Percentiles rank a stretch among this genome's conserved stretches.
phyloP scores from a whole-genome alignment of 2,797 vertebrate genomes.

The Tangara arthus region DNA sequence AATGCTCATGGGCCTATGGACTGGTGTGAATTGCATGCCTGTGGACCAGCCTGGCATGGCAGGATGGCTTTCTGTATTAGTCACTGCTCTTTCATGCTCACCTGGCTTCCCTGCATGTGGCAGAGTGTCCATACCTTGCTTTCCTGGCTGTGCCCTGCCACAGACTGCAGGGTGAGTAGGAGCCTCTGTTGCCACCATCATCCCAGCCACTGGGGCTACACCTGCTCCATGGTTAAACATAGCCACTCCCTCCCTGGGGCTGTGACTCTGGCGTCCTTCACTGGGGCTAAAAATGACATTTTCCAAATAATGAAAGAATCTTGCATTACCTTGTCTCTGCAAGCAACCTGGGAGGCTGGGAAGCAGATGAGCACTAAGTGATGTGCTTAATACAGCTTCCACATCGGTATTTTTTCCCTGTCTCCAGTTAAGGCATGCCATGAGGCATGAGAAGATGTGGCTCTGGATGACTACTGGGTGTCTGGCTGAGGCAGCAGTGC shows the following conservation, averaged over 20 bases:
- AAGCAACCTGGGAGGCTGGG: not conserved
- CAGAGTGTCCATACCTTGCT: accelerated
- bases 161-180: accelerated
- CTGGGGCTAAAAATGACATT: not conserved
- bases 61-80: not conserved
- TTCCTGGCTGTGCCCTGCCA: not conserved
- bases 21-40: not conserved
- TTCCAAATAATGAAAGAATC: not conserved
- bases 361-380: not conserved
- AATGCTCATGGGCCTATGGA: accelerated
- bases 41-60: accelerated
- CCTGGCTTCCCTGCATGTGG: not conserved
- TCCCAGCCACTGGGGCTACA: not conserved
- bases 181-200: not conserved
- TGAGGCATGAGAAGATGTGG: not conserved
- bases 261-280: not conserved
- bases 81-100: not conserved
- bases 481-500: not conserved
- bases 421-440: not conserved
- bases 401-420: not conserved
- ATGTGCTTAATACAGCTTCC: not conserved
- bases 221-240: not conserved
- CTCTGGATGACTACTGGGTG: not conserved
- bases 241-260: not conserved
- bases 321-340: not conserved